These are phyloP conservation scores for Hippocampus mohnikei DNA, from an alignment of 2,113 vertebrate species.

Conservation along the genomic window DNA sequence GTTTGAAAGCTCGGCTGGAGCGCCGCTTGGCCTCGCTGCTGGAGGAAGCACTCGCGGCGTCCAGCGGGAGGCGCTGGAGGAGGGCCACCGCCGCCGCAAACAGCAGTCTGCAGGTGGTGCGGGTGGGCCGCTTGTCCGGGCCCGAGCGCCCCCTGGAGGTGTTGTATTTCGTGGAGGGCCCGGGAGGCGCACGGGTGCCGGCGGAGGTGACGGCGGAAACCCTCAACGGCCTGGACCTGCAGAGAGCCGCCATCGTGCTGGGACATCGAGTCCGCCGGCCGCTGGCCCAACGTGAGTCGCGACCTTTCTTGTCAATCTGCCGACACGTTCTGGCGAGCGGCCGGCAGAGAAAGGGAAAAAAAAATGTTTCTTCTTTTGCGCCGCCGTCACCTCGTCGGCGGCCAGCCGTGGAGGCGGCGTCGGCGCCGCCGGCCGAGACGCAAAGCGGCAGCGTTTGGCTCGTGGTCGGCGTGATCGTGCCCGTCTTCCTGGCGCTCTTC, in stretches of 20 bases:
- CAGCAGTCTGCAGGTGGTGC: conserved; percentile 89
- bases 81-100: conserved; percentile 82
- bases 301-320: too few relatives aligned
- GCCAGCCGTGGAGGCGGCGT: conserved; percentile 83
- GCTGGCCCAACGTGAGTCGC: conserved; percentile 83
- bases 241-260: conserved; percentile 91
- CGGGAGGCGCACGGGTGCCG: conserved; percentile 79
- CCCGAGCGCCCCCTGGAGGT: conserved; percentile 82
- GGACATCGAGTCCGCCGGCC: conserved; percentile 87
- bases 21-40: conserved; percentile 86
- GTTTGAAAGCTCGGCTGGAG: conserved; percentile 92
- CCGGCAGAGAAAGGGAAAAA: too few relatives aligned
- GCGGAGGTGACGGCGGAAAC: conserved; percentile 80
- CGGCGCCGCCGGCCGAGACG: conserved; percentile 76
- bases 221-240: conserved; percentile 88
- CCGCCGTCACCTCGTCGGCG: not conserved
- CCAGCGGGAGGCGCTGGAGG: conserved; percentile 78
- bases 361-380: too few relatives aligned
- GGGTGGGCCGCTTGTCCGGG: conserved; percentile 78
- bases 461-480: conserved; percentile 87
- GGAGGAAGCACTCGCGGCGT: conserved; percentile 77
- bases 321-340: too few relatives aligned
- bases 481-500: conserved; percentile 84
- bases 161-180: conserved; percentile 91
- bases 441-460: conserved; percentile 90